Evolutionary conservation across 1,140 invertebrate species (phyloP), one percentile per base, ranked within the genome.

Genomic region (Oncopodura yosiiana): DNA sequence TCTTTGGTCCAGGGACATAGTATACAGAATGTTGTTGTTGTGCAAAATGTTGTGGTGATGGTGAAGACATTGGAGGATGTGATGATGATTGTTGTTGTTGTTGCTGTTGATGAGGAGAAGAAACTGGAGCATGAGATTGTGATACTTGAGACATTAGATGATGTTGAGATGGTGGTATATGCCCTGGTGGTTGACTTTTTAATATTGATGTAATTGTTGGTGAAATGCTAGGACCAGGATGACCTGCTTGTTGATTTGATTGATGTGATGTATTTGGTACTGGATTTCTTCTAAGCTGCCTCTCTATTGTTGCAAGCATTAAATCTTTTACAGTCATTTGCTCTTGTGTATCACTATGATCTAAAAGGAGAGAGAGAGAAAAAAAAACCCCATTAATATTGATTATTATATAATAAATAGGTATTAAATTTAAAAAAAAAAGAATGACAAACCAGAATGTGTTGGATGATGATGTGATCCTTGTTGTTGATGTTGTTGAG

Each of bases 271-370:
- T 42, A 27, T 36, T 59, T 34, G 49, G 48, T 14, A 72, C 72
- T 8, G 74, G 71, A 65, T 80, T 81, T 60, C 81, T 81, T 68
- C 80, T 79, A 2, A 86, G 66, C 49, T 80, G 80, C 68, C 79
- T 78, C 63, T 86, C 83, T 45, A 86, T 86, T 34, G 85, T 80
- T 58, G 81, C 80, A 34, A 81, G 69, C 71, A 87, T 79, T 18
- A 87, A 73, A 69, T 87, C 84, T 55, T 81, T 79, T 4, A 86
- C 82, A 3, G 82, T 83, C 3, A 83, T 67, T 2, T 75, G 43
- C 56, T 66, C 53, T 49, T 63, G 61, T 12, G 53, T 16, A 6
- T 64, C 62, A 36, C 21, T 55, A 27, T 19, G 42, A 44, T 63
- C 59, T 49, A 55, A 52, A 49, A 55, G 60, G 2, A 49, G 41